A percentile compares a stretch with the other conserved stretches of the same genome.
These are phyloP conservation scores for Spea multiplicata DNA, from an alignment of 2,113 vertebrate species.

Conservation along the genomic window DNA sequence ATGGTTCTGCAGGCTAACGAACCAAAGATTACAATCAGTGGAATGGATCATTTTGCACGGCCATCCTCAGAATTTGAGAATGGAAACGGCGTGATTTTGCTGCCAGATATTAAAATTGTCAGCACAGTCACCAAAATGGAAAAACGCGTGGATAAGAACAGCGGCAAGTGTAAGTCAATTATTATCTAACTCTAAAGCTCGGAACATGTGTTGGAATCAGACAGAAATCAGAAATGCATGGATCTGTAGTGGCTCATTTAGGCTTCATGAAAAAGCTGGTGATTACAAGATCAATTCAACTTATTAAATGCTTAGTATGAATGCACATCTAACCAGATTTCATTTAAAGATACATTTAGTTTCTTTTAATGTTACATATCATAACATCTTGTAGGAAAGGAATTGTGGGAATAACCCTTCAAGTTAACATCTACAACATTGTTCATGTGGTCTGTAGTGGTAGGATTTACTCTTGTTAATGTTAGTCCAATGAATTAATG, in stretches of 20 bases:
- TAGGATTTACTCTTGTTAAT: no score
- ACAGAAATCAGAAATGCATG: not conserved
- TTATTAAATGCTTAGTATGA: not conserved
- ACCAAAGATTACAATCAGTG: constrained; percentile 87
- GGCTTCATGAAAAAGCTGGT: not conserved
- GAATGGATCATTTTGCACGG: constrained; percentile 80
- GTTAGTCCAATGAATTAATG: no score
- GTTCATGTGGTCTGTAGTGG: no score
- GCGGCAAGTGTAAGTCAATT: constrained; percentile 28
- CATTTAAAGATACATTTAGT: no score
- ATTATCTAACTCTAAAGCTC: constrained; percentile 18
- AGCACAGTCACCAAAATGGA: constrained; percentile 82
- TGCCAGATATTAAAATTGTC: constrained; percentile 87
- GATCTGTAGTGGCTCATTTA: constrained; percentile 24
- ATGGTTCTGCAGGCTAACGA: constrained; percentile 92
- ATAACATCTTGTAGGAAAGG: no score
- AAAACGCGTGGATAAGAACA: constrained; percentile 50
- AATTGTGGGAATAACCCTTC: no score
- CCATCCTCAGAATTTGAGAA: constrained; percentile 76
- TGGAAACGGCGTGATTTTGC: constrained; percentile 73
- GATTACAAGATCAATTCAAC: not conserved
- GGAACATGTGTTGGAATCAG: constrained; percentile 10
- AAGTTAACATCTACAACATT: no score
- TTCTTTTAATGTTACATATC: no score
- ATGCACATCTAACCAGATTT: not conserved